A percentile compares a stretch with the other conserved stretches of the same genome.
Conservation (phyloP, 2,113 vertebrate genomes). For the Carettochelys insculpta region DNA sequence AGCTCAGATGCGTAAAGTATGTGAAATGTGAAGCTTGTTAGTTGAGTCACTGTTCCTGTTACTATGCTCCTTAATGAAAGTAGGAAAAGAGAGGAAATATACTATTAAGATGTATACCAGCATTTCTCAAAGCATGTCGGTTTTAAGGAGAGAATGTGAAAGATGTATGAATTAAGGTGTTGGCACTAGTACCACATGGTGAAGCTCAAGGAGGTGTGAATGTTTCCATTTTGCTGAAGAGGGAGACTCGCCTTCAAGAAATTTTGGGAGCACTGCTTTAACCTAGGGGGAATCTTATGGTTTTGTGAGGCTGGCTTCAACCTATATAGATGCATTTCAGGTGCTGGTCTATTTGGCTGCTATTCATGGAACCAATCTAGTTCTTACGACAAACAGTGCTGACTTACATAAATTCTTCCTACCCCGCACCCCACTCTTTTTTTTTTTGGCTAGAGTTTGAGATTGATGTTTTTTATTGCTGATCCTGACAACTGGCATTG, state of each 20-base stretch:
- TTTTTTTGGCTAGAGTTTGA: background rate
- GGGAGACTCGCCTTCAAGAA: background rate
- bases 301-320: background rate
- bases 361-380: background rate
- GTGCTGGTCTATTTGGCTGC: background rate
- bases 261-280: background rate
- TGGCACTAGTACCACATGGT: background rate
- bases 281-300: background rate
- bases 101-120: background rate
- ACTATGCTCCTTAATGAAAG: too few species aligned
- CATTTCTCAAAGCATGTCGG: background rate
- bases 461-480: constrained; percentile 69
- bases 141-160: background rate
- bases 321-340: background rate
- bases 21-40: background rate
- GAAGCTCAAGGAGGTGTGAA: rapidly evolving
- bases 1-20: background rate
- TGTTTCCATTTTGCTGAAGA: background rate
- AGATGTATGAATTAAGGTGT: background rate
- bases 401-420: constrained; percentile 1
- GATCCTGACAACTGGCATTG: constrained; percentile 61
- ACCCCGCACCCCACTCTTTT: background rate
- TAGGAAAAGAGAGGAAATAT: background rate
- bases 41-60: background rate
- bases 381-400: background rate